phyloP scores from a whole-genome alignment of 2,888 invertebrate genomes.

The Drosophila mayaguana region DNA sequence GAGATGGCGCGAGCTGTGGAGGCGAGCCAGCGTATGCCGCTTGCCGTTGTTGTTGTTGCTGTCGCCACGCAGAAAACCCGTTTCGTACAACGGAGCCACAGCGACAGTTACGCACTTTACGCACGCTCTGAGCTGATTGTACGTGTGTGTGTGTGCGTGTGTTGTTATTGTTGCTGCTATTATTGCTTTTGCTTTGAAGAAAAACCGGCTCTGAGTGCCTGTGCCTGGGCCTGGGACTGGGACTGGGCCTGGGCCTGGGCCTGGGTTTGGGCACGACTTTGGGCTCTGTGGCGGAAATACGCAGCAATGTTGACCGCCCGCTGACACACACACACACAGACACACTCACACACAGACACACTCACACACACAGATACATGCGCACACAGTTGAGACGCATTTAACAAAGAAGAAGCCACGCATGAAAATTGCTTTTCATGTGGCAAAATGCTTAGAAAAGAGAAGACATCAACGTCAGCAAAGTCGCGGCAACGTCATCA shows the following conservation, averaged over 20 bases:
- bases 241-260: slow-evolving; percentile 43
- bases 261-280: slow-evolving; percentile 50
- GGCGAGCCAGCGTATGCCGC: slow-evolving; percentile 18
- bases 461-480: slow-evolving; percentile 74
- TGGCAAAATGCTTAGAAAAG: slow-evolving; percentile 39
- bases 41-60: slow-evolving; percentile 25
- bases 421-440: slow-evolving; percentile 79
- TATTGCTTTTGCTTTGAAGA: slow-evolving; percentile 65
- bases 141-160: slow-evolving; percentile 10
- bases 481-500: slow-evolving; percentile 61
- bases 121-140: slow-evolving; percentile 65
- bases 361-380: slow-evolving; percentile 13
- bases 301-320: slow-evolving; percentile 65
- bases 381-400: slow-evolving; percentile 20
- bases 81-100: slow-evolving; percentile 58
- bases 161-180: slow-evolving; percentile 32
- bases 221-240: slow-evolving; percentile 41
- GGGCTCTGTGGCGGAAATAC: slow-evolving; percentile 70
- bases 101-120: slow-evolving; percentile 80
- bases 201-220: slow-evolving; percentile 70
- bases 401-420: slow-evolving; percentile 76
- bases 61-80: slow-evolving; percentile 65
- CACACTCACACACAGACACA: no score
- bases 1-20: slow-evolving; percentile 24
- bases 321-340: slow-evolving; percentile 39